Percentiles rank a stretch among this genome's conserved stretches.
Evolutionary conservation across 2,888 invertebrate genomes (phyloP).

Genomic region (Orchestes rusci): DNA sequence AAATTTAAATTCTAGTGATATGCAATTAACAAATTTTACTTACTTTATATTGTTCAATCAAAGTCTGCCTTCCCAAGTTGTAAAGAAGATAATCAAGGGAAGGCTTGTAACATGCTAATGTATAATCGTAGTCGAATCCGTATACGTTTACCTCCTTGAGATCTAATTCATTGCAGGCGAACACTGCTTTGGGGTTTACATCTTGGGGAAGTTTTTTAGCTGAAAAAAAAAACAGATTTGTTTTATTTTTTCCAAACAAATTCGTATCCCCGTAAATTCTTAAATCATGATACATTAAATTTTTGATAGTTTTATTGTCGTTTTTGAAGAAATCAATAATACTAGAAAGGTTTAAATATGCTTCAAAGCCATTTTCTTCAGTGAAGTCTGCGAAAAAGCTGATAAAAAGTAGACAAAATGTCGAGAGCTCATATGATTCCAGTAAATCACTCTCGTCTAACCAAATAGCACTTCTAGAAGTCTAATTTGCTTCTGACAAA

Average conservation of each 20-base stretch:
- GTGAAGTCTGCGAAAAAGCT: no score
- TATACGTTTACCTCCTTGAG: slow-evolving; percentile 87
- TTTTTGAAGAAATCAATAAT: not conserved
- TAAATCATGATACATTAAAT: no score
- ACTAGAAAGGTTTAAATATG: not conserved
- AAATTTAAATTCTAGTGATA: no score
- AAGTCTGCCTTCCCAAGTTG: slow-evolving; percentile 77
- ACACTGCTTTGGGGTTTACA: slow-evolving; percentile 82
- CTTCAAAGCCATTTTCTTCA: not conserved
- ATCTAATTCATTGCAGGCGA: slow-evolving; percentile 94
- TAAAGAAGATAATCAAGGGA: slow-evolving; percentile 84
- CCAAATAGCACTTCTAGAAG: no score
- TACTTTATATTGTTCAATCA: slow-evolving; percentile 85
- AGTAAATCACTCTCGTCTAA: no score
- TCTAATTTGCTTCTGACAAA: no score
- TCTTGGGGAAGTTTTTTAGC: slow-evolving; percentile 83
- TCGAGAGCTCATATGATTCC: no score
- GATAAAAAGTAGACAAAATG: no score
- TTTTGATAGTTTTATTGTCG: no score
- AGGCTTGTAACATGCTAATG: slow-evolving; percentile 89
- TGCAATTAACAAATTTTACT: no score
- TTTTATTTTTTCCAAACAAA: not conserved
- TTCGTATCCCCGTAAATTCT: no score
- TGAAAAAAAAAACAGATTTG: slow-evolving; percentile 38
- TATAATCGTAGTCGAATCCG: slow-evolving; percentile 98